Conservation (phyloP, 2,797 vertebrate species). For the Rhinatrema bivittatum region DNA sequence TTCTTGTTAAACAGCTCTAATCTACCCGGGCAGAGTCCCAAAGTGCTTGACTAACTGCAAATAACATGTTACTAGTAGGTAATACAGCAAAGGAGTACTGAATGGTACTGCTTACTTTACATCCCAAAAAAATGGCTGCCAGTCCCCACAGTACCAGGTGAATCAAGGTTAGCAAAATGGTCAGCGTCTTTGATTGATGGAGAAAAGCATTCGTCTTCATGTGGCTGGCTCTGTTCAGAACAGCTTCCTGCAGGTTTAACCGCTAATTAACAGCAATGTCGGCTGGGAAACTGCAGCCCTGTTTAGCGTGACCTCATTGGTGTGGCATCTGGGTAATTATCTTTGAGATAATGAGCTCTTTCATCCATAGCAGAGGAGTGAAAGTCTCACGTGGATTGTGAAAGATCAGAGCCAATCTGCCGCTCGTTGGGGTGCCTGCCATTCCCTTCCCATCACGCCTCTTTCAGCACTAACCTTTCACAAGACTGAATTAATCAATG, state of each 20-base stretch:
- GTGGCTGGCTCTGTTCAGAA: constrained; percentile 17
- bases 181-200: constrained; percentile 8
- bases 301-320: constrained; percentile 42
- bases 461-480: constrained; percentile 50
- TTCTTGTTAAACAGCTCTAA: too few species aligned
- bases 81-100: too few species aligned
- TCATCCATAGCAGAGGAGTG: constrained; percentile 52
- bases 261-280: constrained; percentile 40
- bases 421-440: constrained; percentile 27
- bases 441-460: constrained; percentile 33
- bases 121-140: too few species aligned
- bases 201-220: background rate
- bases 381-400: constrained; percentile 33
- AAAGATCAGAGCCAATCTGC: constrained; percentile 50
- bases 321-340: constrained; percentile 55
- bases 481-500: constrained; percentile 48
- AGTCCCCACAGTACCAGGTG: too few species aligned
- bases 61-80: too few species aligned
- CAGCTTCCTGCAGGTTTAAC: constrained; percentile 20
- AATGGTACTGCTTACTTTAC: too few species aligned
- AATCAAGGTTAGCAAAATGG: background rate
- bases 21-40: too few species aligned
- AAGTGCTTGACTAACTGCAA: too few species aligned
- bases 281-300: constrained; percentile 27
- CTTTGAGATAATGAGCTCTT: constrained; percentile 52